Percentiles rank a stretch among this genome's conserved stretches.
Conservation (phyloP, 2,888 invertebrate genomes). For the Sceliomorpha sp. region DNA sequence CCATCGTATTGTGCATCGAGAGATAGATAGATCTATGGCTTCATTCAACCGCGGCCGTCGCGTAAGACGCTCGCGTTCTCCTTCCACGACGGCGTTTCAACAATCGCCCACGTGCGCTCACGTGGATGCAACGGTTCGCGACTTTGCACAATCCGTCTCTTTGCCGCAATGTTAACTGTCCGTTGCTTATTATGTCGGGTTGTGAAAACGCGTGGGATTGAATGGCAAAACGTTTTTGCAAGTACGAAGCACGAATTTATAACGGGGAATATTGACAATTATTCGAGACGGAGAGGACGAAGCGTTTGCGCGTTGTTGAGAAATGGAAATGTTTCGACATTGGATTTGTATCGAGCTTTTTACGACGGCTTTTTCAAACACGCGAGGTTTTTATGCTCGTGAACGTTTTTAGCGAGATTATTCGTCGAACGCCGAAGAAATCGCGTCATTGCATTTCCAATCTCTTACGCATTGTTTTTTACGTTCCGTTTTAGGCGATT, state of each 20-base stretch:
- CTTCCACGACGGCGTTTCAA: constrained; percentile 29
- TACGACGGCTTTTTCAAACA: too few species aligned
- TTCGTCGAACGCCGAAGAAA: too few species aligned
- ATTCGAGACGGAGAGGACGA: constrained; percentile 11
- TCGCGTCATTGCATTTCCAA: too few species aligned
- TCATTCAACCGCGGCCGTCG: constrained; percentile 20
- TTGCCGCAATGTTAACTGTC: constrained; percentile 50
- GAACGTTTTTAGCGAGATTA: too few species aligned
- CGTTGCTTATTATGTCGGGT: constrained; percentile 44
- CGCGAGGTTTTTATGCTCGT: too few species aligned
- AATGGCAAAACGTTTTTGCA: constrained; percentile 46
- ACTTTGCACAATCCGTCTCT: constrained; percentile 52
- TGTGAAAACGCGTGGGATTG: constrained; percentile 43
- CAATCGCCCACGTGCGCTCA: constrained; percentile 45
- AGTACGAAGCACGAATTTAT: constrained; percentile 42
- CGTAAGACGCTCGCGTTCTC: constrained; percentile 31
- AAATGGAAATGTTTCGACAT: constrained; percentile 29
- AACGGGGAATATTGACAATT: constrained; percentile 41
- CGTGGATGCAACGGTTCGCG: constrained; percentile 45
- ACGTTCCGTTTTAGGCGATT: too few species aligned
- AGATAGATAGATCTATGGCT: constrained; percentile 23
- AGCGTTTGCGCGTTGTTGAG: constrained; percentile 17
- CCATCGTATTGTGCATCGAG: too few species aligned
- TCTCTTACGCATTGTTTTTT: too few species aligned
- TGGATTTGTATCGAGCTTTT: too few species aligned